These are phyloP conservation scores for Drosophila mojavensis DNA, from an alignment of 1,140 invertebrate species.

Conservation along the genomic window DNA sequence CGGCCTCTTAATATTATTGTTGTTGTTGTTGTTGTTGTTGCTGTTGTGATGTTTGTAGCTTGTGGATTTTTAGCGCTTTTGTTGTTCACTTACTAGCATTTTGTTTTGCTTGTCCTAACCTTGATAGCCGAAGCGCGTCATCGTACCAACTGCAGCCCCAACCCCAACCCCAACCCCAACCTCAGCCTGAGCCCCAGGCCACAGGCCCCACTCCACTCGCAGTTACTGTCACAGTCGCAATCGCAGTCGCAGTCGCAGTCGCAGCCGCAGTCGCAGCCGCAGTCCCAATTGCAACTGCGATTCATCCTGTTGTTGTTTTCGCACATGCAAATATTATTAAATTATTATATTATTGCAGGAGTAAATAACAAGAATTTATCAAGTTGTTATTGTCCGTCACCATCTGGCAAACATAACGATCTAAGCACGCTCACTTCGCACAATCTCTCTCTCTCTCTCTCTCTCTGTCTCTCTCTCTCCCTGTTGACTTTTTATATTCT, in stretches of 20 bases:
- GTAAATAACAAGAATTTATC: constrained; percentile 21
- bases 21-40: constrained; percentile 22
- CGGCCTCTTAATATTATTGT: constrained; percentile 5
- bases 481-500: no score
- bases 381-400: constrained; percentile 26
- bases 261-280: neutral
- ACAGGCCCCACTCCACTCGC: no score
- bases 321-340: constrained; percentile 47
- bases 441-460: no score
- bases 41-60: constrained; percentile 8
- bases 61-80: constrained; percentile 36
- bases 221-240: no score
- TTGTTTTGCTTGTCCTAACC: constrained; percentile 68
- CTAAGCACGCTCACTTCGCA: neutral
- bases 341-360: constrained; percentile 31
- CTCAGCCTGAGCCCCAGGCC: no score
- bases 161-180: neutral
- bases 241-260: neutral
- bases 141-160: constrained; percentile 18
- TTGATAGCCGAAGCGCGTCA: constrained; percentile 67
- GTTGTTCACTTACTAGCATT: constrained; percentile 50
- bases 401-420: neutral
- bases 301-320: constrained; percentile 28
- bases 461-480: no score
- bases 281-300: neutral